Evolutionary conservation across 2,113 vertebrate species (phyloP), one percentile per base, ranked within the genome.

Genomic region (Bostrychus sinensis): DNA sequence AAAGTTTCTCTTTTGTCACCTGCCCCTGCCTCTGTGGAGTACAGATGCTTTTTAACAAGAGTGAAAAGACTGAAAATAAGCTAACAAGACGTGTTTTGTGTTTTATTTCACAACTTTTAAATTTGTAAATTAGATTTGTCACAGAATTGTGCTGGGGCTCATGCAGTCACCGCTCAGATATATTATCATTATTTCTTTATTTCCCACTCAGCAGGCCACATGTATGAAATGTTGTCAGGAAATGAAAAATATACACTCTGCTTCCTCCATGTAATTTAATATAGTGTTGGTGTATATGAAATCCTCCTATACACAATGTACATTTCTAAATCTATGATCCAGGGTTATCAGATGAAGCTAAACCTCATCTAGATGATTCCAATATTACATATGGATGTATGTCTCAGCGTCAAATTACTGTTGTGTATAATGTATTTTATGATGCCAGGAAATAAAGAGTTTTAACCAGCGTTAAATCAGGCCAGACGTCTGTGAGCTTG

Each of bases 401-500:
- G 17, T 57, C 26, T 51, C n/a, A 34, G 19, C 28, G 43, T 54
- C 45, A 72, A 32, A 59, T 66, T 42, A 56, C 48, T 73, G 70
- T 42, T 68, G 48, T 73, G 32, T 37, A 42, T 74, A 60, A 13
- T 71, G 32, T 67, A 59, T 65, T 46, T 71, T 3, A 51, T 30
- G 56, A 61, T 57, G 56, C 71, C 66, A 81, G 37, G 48, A 60
- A 69, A 72, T 68, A 43, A 56, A 67, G 22, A 57, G 34, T 61
- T 57, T 61, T 38, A 53, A 69, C 60, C 71, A 69, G 69, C 64
- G 70, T 70, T 80, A 66, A 76, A 82, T 66, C 42, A 57, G 67
- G 30, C 39, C 66, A 77, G 12, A 63, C 62, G 23, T 58, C 62
- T 77, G 70, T 51, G 65, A 70, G 83, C 66, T 68, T 80, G 77